Evolutionary conservation across 2,113 vertebrate genomes (phyloP).

Genomic region (Neoarius graeffei): DNA sequence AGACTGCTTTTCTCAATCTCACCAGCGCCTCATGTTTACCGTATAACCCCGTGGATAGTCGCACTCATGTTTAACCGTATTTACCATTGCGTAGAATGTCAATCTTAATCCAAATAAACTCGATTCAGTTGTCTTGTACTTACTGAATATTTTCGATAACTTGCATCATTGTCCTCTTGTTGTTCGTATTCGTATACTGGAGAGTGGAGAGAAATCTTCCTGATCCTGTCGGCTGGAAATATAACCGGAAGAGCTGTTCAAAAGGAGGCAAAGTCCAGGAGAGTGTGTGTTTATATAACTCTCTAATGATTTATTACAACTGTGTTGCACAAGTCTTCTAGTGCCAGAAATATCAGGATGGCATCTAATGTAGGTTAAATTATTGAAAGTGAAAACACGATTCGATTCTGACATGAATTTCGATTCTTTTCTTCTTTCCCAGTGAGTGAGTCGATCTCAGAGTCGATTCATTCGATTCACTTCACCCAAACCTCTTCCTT

Average conservation of each 20-base stretch:
- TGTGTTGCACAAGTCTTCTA: not conserved
- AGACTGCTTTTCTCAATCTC: not conserved
- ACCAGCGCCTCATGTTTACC: not conserved
- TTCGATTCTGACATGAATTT: too few relatives aligned
- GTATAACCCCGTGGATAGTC: not conserved
- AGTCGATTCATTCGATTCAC: not conserved
- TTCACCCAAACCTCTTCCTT: not conserved
- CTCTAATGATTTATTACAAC: not conserved
- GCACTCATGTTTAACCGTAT: not conserved
- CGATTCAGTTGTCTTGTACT: not conserved
- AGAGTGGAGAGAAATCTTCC: not conserved
- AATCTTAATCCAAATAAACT: not conserved
- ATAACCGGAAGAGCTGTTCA: not conserved
- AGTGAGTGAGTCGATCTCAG: not conserved
- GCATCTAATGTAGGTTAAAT: too few relatives aligned
- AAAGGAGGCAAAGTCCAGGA: not conserved
- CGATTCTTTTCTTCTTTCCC: not conserved
- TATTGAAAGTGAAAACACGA: too few relatives aligned
- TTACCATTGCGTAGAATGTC: not conserved
- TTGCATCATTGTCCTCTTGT: conserved; percentile 9
- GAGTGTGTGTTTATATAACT: not conserved
- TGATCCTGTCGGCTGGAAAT: not conserved
- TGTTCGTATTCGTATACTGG: not conserved
- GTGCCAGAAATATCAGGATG: not conserved
- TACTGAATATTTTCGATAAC: conserved; percentile 20